A percentile compares a stretch with the other conserved stretches of the same genome.
Conservation (phyloP, 2,113 vertebrate genomes). For the Marmota flaviventris region DNA sequence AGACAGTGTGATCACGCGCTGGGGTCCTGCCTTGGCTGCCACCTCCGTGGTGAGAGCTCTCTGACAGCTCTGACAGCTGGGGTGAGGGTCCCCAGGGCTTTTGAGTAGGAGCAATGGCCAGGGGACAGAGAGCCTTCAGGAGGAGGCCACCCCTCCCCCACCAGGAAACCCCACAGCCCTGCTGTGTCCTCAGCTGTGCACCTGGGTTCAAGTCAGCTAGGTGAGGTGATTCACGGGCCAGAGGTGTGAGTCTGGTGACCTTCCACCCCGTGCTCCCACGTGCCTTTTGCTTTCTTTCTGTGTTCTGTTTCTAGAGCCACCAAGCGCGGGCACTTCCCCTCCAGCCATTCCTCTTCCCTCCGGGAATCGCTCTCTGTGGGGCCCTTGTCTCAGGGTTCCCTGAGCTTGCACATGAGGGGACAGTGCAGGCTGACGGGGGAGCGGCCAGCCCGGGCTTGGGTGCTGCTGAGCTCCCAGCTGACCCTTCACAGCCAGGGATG, state of each 20-base stretch:
- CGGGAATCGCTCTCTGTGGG: background rate
- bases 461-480: fast-evolving
- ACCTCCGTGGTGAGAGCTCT: background rate
- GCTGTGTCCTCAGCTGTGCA: too few relatives aligned
- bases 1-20: fast-evolving
- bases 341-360: too few relatives aligned
- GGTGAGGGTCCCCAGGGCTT: background rate
- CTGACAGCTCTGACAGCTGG: background rate
- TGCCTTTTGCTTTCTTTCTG: background rate
- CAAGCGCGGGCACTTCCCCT: fast-evolving
- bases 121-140: background rate
- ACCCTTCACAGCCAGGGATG: background rate
- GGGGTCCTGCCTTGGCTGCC: background rate
- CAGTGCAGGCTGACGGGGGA: fast-evolving
- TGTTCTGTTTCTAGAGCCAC: background rate
- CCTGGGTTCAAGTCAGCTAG: too few relatives aligned
- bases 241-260: fast-evolving
- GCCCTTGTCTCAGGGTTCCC: background rate
- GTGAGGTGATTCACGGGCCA: background rate
- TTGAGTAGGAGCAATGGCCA: background rate
- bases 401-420: fast-evolving
- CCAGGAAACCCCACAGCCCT: fast-evolving
- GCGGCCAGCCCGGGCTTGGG: too few relatives aligned
- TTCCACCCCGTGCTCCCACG: background rate
- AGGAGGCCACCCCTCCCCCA: background rate